Evolutionary conservation across 2,113 vertebrate species (phyloP).

Genomic region (Sapajus apella): DNA sequence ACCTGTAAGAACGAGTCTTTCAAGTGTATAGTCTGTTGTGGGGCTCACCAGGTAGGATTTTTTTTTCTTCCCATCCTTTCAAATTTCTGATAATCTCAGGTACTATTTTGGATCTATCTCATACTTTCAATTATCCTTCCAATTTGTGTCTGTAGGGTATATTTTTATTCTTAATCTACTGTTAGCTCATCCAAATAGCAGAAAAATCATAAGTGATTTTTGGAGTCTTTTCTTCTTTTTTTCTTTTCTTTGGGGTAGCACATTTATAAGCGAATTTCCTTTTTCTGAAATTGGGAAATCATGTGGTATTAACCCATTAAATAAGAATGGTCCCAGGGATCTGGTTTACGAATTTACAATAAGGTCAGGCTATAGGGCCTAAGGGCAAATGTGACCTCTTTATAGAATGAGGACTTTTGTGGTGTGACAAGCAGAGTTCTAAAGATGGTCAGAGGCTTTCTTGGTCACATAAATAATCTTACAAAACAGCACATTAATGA

Average conservation of each 20-base stretch:
- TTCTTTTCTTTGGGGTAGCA: neutral
- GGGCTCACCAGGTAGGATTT: neutral
- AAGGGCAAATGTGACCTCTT: neutral
- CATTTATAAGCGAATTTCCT: neutral
- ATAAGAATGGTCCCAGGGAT: neutral
- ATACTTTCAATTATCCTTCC: neutral
- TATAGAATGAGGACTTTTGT: neutral
- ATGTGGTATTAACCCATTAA: neutral
- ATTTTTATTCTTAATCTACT: conserved; percentile 27
- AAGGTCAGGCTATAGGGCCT: neutral
- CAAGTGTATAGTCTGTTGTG: neutral
- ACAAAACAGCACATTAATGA: conserved; percentile 51
- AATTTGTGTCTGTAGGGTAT: neutral
- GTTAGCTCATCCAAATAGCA: neutral
- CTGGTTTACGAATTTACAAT: neutral
- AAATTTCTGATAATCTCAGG: neutral
- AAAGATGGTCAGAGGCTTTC: neutral
- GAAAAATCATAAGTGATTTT: neutral
- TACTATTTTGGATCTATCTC: neutral
- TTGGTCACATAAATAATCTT: conserved; percentile 33
- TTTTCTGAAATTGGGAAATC: conserved; percentile 42
- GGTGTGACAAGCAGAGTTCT: neutral
- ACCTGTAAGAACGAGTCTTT: neutral
- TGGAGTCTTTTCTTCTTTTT: neutral
- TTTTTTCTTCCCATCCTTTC: neutral